These are phyloP conservation scores for Brachirus orientalis DNA, from an alignment of 2,113 vertebrate species.

Conservation along the genomic window DNA sequence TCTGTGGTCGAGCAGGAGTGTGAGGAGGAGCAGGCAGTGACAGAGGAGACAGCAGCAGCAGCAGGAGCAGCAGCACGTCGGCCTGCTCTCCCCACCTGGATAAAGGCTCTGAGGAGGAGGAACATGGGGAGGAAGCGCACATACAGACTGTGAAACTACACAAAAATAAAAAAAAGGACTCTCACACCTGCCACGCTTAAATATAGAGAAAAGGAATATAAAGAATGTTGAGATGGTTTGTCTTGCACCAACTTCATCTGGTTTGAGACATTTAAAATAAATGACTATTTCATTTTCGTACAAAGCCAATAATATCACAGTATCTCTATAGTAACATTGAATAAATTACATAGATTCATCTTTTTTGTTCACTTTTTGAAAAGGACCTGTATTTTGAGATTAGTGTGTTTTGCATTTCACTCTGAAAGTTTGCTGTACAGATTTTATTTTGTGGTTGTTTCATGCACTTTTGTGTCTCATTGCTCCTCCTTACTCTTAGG, in stretches of 20 bases:
- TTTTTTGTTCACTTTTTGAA: neutral
- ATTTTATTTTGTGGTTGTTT: neutral
- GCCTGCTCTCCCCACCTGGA: slow-evolving; percentile 71
- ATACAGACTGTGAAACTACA: slow-evolving; percentile 8
- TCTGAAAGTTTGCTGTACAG: no score
- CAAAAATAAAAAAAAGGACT: neutral
- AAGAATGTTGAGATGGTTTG: neutral
- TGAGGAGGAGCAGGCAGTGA: slow-evolving; percentile 12
- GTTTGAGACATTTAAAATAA: neutral
- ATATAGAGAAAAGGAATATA: neutral
- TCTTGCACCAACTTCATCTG: neutral
- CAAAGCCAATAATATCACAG: neutral
- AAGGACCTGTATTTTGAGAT: neutral
- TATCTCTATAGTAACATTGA: neutral
- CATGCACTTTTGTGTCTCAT: neutral
- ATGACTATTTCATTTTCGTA: neutral
- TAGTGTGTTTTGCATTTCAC: neutral
- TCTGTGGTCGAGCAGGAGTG: slow-evolving; percentile 44
- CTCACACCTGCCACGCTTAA: neutral
- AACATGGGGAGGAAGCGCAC: slow-evolving; percentile 57
- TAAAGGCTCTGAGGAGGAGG: slow-evolving; percentile 72
- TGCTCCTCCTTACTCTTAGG: neutral
- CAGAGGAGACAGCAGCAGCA: slow-evolving; percentile 16
- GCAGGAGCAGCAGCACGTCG: slow-evolving; percentile 37
- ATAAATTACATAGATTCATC: neutral